Conservation (phyloP, 2,113 vertebrate genomes). For the Sakesphorus luctuosus region DNA sequence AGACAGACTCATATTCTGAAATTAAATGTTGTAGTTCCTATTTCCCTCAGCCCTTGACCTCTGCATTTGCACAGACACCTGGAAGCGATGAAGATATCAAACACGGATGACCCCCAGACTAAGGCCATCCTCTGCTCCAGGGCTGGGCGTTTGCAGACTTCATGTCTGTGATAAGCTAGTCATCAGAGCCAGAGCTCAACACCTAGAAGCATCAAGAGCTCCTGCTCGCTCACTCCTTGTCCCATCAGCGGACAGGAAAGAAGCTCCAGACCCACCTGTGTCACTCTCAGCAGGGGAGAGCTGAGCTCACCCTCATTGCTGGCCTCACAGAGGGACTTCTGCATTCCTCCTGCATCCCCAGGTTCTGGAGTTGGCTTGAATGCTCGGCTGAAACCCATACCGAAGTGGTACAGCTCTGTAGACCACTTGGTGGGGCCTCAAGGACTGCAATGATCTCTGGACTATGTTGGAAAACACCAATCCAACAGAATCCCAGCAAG, state of each 20-base stretch:
- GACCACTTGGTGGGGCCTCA: background rate
- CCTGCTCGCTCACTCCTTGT: background rate
- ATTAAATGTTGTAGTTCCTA: background rate
- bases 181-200: background rate
- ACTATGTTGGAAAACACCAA: background rate
- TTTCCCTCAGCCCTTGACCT: background rate
- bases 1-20: background rate
- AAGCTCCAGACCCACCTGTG: background rate
- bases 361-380: rapidly evolving
- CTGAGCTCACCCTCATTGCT: background rate
- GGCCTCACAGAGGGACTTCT: background rate
- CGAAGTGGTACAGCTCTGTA: background rate
- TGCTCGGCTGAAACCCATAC: background rate
- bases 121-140: background rate
- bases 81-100: background rate
- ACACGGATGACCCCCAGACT: background rate
- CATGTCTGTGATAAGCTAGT: background rate
- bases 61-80: background rate
- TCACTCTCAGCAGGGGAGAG: background rate
- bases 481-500: background rate
- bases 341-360: background rate
- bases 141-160: background rate
- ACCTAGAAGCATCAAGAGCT: background rate
- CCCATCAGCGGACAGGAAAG: background rate
- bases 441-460: background rate